A percentile compares a stretch with the other conserved stretches of the same genome.
Conservation (phyloP, 1,140 invertebrate species). For the Fopius arisanus region DNA sequence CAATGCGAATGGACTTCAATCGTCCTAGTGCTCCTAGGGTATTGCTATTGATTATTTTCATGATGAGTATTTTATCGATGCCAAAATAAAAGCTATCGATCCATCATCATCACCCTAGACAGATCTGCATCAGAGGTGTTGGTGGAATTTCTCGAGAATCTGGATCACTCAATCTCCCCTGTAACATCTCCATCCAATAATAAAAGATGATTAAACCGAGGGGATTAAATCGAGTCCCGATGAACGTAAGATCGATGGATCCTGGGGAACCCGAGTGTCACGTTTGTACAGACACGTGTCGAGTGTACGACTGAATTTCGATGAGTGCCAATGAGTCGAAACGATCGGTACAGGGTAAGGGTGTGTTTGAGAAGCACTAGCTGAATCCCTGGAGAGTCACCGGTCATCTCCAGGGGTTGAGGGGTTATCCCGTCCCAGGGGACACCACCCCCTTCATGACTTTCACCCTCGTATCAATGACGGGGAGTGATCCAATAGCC, state of each 20-base stretch:
- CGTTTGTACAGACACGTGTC: slow-evolving; percentile 3
- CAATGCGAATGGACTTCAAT: too few species aligned
- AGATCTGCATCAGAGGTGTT: too few species aligned
- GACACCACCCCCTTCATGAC: slow-evolving; percentile 32
- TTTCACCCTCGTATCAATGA: background rate
- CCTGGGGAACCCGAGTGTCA: background rate
- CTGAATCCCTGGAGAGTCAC: slow-evolving; percentile 41
- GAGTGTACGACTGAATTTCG: slow-evolving; percentile 4
- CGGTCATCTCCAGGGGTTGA: slow-evolving; percentile 43
- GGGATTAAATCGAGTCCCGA: background rate
- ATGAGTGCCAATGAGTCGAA: slow-evolving; percentile 13
- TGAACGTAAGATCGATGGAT: slow-evolving; percentile 3
- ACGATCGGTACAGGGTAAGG: background rate
- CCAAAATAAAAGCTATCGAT: too few species aligned
- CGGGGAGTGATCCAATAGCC: background rate
- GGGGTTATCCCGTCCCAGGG: slow-evolving; percentile 38
- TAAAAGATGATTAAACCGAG: background rate
- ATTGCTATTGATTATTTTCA: too few species aligned
- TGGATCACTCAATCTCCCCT: too few species aligned
- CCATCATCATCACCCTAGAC: too few species aligned
- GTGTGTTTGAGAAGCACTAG: slow-evolving; percentile 25
- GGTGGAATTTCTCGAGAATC: too few species aligned
- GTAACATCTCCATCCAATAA: background rate
- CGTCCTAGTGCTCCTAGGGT: too few species aligned
- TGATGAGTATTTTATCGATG: too few species aligned